Evolutionary conservation across 2,113 vertebrate species (phyloP), one percentile per base, ranked within the genome.

Genomic region (Pogona vitticeps): DNA sequence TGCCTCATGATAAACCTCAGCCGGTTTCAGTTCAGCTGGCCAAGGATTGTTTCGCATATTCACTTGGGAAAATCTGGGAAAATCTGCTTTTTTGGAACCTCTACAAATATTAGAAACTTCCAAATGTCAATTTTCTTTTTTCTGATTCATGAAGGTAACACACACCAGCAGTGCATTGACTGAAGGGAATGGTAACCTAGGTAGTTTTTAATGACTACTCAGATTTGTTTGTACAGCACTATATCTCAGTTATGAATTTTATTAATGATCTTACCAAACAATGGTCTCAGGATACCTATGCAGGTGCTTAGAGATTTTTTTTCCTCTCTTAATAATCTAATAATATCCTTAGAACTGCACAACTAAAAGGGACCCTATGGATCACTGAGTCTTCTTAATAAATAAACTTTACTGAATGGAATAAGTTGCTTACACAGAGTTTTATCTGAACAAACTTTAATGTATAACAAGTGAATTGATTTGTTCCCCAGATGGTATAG

Each of bases 151-250:
- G 46, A 82, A 33, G 13, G 56, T 26, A 72, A 20, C 14, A 5
- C 20, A 36, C 31, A 77, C 2, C 38, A 65, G 6, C 46, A 36
- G 23, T 20, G 12, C 2, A 38, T 65, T 46, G 52, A 67, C 3
- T 31, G 31, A 84, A 68, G 46, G 63, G 77, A 9, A 13, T 78
- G 42, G 23, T 78, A 68, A 70, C 10, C 46, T 70, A 23, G 46
- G 46, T 70, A 36, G 23, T 26, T 79, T 78, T 58, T 26, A 52
- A 68, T 75, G 3, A 36, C 67, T 65, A 58, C 33, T 58, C 46
- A 58, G 23, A 38, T 85, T 68, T 85, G 42, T 56, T 68, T 85
- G 42, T 84, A 38, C 40, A 12, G n/a, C 40, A 67, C 83, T 56
- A 52, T 31, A 67, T 76, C 31, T 26, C 61, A 77, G 42, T 76